phyloP scores from a whole-genome alignment of 2,888 invertebrate genomes.

The Spilarctia lutea region DNA sequence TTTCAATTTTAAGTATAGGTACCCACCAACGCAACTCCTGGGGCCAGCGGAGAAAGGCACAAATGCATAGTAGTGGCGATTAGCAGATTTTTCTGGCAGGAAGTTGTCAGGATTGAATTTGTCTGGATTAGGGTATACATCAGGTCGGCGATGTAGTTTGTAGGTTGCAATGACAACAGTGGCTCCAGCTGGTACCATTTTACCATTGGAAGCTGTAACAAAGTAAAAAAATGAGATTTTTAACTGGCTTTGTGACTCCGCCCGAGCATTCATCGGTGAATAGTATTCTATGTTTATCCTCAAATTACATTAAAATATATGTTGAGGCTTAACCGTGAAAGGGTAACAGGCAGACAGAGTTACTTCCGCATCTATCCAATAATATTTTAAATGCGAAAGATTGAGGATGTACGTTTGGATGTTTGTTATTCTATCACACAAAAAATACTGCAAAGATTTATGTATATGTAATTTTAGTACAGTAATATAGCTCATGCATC shows the following conservation, averaged over 20 bases:
- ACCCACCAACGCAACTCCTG: constrained; percentile 92
- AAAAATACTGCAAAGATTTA: too few species aligned
- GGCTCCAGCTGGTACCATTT: constrained; percentile 89
- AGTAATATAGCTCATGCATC: too few species aligned
- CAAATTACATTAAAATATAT: too few species aligned
- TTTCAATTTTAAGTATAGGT: not conserved
- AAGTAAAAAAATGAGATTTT: not conserved
- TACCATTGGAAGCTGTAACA: constrained; percentile 86
- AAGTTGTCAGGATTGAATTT: constrained; percentile 95
- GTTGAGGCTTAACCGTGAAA: too few species aligned
- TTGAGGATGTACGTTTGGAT: too few species aligned
- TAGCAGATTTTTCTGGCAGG: constrained; percentile 91
- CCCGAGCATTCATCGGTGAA: too few species aligned
- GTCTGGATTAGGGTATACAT: constrained; percentile 92
- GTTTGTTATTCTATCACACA: too few species aligned
- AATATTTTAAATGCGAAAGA: too few species aligned
- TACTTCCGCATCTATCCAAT: too few species aligned
- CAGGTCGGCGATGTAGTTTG: constrained; percentile 90
- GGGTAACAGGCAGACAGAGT: too few species aligned
- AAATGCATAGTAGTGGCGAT: constrained; percentile 93
- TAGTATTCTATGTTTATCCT: too few species aligned
- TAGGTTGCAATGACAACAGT: constrained; percentile 89
- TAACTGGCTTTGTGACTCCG: not conserved
- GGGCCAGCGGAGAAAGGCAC: constrained; percentile 95
- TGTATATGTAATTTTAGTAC: too few species aligned